phyloP scores from a whole-genome alignment of 2,888 invertebrate species.

The Sphecodes monilicornis region DNA sequence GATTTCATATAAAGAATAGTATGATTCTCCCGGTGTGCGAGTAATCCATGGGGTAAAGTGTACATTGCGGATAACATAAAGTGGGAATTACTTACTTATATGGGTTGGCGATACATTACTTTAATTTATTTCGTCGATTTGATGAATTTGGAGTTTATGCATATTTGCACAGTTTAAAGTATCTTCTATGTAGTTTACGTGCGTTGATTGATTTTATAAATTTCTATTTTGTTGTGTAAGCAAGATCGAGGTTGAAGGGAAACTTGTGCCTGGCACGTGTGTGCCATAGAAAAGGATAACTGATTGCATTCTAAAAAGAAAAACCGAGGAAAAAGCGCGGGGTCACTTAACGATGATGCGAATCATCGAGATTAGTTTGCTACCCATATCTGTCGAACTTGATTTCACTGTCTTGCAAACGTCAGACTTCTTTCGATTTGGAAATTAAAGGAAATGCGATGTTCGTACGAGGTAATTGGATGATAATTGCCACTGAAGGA shows the following conservation, averaged over 20 bases:
- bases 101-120: constrained; percentile 27
- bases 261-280: constrained; percentile 45
- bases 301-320: constrained; percentile 40
- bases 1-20: neutral
- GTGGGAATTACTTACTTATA: constrained; percentile 28
- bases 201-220: constrained; percentile 29
- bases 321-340: constrained; percentile 21
- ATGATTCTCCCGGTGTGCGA: neutral
- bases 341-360: constrained; percentile 29
- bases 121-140: constrained; percentile 47
- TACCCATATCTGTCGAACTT: constrained; percentile 26
- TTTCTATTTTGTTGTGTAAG: constrained; percentile 32
- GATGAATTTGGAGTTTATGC: constrained; percentile 15
- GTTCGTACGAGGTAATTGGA: constrained; percentile 13
- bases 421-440: neutral
- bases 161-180: constrained; percentile 22
- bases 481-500: constrained; percentile 10
- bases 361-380: constrained; percentile 27
- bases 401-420: constrained; percentile 30
- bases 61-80: constrained; percentile 5
- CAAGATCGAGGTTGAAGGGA: constrained; percentile 29
- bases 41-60: neutral
- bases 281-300: constrained; percentile 59
- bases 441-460: constrained; percentile 4
- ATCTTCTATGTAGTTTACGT: constrained; percentile 35